Evolutionary conservation across 2,888 invertebrate genomes (phyloP), one percentile per base, ranked within the genome.

Genomic region (Andricus curvator): DNA sequence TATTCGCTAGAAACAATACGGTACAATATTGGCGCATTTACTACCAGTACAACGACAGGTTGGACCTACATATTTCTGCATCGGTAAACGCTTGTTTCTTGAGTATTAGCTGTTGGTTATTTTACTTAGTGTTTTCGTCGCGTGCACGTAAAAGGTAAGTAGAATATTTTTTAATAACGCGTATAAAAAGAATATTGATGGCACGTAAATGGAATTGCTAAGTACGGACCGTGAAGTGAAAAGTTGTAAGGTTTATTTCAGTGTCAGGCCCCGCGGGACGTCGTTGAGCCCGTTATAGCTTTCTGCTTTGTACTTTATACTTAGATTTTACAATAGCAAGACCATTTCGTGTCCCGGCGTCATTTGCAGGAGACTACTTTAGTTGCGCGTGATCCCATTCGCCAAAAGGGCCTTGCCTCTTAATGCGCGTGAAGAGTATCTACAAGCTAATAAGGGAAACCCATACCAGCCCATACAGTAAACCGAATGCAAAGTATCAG

Each of bases 201-300:
- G 70, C 13, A 70, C 82, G 74, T 60, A 83, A 83, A 70, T 80
- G 83, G 78, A 83, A 85, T 84, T 79, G 84, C 81, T 84, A 86
- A 83, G 51, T 82, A 82, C 70, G n/a, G 17, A 66, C 64, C 56
- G 33, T n/a, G 81, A 82, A 80, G 85, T 80, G 86, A 86, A 84
- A 83, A 84, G 84, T 85, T 85, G 80, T 78, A 70, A 65, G 82
- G 79, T 81, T 80, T 74, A 62, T 78, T 80, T 70, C 70, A 76
- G 25, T 51, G 29, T 70, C 78, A 78, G 80, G 51, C 74, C 78
- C 64, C 60, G 78, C 77, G 80, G 79, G 79, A 77, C 81, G 81
- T 81, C 81, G 77, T 84, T 79, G 60, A 82, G 80, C 51, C 78
- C 78, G 74, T 74, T 79, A 70, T 66, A 51, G 81, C 81, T 81